Evolutionary conservation across 2,113 vertebrate genomes (phyloP), one percentile per base, ranked within the genome.

Genomic region (Neotoma lepida): DNA sequence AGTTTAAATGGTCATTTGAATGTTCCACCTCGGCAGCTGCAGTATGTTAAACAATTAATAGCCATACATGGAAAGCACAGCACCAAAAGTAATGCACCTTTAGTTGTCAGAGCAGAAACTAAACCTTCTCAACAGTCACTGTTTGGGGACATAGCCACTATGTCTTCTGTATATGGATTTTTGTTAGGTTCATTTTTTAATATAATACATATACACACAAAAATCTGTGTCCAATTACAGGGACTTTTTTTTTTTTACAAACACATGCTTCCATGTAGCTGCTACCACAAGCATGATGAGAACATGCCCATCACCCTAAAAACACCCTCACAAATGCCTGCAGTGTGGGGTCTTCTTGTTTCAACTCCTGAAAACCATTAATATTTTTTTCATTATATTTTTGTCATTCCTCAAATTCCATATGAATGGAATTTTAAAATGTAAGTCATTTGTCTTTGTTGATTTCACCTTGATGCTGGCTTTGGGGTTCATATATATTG

Each of bases 1-100:
- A 82, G 90, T 92, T 91, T 86, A 94, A 82, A 44, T 90, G 2
- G 26, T 66, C 33, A 81, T 35, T 90, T 89, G 77, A 89, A 66
- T 41, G 87, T 73, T 86, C 58, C 90, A 61, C 13, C 35, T 82
- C 63, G 56, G 51, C 49, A 58, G 22, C 39, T 96, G 41, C 14
- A n/a, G 58, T 82, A 39, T 73, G 4, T 73, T 76, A 88, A 96
- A 35, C 15, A 90, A 33, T 8, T 94, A 89, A 85, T 56, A 78
- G 33, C 24, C 33, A 22, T 41, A 39, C 10, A 24, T 56, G 49
- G 30, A 28, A 81, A 88, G 1, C 7, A 76, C 24, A 46, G 22
- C 2, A 51, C 49, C 30, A 80, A 80, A 85, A 63, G 4, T 28
- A 86, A 86, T 17, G 4, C 7, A 51, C 9, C 33, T 80, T 85